These are phyloP conservation scores for Heliconius charithonia DNA, from an alignment of 2,888 invertebrate genomes.

Conservation along the genomic window DNA sequence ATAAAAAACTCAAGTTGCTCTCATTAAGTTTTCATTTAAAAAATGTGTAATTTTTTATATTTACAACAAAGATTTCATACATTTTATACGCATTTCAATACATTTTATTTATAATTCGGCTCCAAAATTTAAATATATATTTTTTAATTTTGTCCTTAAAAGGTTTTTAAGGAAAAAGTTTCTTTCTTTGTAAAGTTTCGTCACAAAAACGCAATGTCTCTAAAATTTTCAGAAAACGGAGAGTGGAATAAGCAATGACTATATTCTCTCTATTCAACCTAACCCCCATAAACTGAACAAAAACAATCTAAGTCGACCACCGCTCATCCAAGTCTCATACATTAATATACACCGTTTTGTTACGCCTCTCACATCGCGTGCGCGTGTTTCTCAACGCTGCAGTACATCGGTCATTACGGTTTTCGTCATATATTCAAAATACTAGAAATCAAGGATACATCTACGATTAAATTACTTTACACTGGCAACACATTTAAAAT, in stretches of 20 bases:
- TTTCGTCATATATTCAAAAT: constrained; percentile 33
- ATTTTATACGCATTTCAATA: too few relatives aligned
- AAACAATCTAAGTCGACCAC: not conserved
- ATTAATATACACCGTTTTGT: not conserved
- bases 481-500: constrained; percentile 1
- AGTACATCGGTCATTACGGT: constrained; percentile 23
- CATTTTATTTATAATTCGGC: not conserved
- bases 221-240: not conserved
- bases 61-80: too few relatives aligned
- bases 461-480: constrained; percentile 23
- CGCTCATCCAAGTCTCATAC: not conserved
- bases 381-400: constrained; percentile 3
- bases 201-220: not conserved
- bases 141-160: too few relatives aligned
- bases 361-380: constrained; percentile 15
- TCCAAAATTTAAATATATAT: not conserved
- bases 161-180: too few relatives aligned
- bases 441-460: constrained; percentile 24
- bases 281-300: not conserved
- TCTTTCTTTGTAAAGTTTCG: too few relatives aligned
- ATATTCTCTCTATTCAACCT: too few relatives aligned
- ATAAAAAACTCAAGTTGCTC: too few relatives aligned
- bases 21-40: too few relatives aligned
- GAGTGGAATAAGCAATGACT: not conserved
- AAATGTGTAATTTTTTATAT: too few relatives aligned